Base-by-base conservation (phyloP, 2,888 invertebrate species). In the Epinotia bilunana region DNA sequence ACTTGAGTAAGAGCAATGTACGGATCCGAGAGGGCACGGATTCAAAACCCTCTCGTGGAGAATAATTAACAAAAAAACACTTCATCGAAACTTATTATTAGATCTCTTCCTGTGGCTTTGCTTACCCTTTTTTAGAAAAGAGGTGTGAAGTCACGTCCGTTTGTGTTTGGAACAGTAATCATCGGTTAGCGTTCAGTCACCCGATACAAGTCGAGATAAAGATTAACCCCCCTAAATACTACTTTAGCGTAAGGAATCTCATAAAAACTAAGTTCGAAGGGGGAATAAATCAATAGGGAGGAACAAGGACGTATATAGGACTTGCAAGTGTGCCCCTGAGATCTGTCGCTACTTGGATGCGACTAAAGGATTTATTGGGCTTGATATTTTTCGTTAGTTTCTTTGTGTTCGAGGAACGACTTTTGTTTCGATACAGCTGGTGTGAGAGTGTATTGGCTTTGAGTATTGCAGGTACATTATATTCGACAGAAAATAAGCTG, bases 291-390 rank as follows among this genome's bases (percentile, higher is more conserved):
- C 80, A 79, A 79, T 78, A 68, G 76, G 73, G 76, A 75, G 76
- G 70, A 76, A 75, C 78, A 80, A 77, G 80, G 58, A 63, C 63
- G 80, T 81, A 80, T 58, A 81, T 80, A 82, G 60, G 80, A 79
- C 81, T 77, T 80, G 72, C 77, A 74, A 81, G 78, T 74, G 80
- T 78, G 77, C 81, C 81, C 82, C 68, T 43, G 81, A 80, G 83
- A 73, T 76, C 78, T 78, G 78, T 77, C 77, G 76, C 64, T 69
- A 61, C 23, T 61, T 61, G 73, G 74, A 77, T 73, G 57, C 67
- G 70, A 60, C 78, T 77, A 80, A 78, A 77, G 80, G 81, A 74
- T 80, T 82, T 82, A 81, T 82, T 75, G 78, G 77, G 77, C 77
- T 79, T 81, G 75, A 77, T 78, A 60, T 65, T 64, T 71, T 60